Evolutionary conservation across 1,140 invertebrate species (phyloP).

Genomic region (Sweltsa coloradensis): DNA sequence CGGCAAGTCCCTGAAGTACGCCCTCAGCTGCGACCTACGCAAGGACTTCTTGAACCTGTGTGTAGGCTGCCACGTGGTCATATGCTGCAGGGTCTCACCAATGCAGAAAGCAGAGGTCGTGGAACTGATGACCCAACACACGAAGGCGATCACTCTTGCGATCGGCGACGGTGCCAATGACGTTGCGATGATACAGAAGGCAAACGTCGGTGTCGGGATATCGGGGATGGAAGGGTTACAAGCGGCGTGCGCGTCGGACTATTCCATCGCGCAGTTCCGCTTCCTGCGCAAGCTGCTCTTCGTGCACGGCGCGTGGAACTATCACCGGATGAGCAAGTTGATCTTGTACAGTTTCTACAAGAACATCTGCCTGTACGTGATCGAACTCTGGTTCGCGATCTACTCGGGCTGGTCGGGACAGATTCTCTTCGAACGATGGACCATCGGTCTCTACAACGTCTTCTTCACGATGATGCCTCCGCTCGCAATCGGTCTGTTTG

Average conservation of each 20-base stretch:
- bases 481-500: constrained; percentile 88
- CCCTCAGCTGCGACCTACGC: constrained; percentile 27
- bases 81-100: constrained; percentile 95
- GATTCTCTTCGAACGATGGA: constrained; percentile 97
- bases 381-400: constrained; percentile 98
- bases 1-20: constrained; percentile 1
- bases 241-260: constrained; percentile 96
- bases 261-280: constrained; percentile 92
- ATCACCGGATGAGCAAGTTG: constrained; percentile 90
- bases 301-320: constrained; percentile 99
- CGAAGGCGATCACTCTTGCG: constrained; percentile 82
- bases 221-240: constrained; percentile 97
- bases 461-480: constrained; percentile 92
- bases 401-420: constrained; percentile 97
- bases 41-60: constrained; percentile 90
- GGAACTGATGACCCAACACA: constrained; percentile 80
- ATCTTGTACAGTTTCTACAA: constrained; percentile 99
- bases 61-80: constrained; percentile 86
- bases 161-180: constrained; percentile 99
- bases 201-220: constrained; percentile 91
- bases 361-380: constrained; percentile 98
- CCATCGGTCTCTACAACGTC: constrained; percentile 95
- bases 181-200: constrained; percentile 98
- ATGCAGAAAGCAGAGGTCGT: constrained; percentile 97
- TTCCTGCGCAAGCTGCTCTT: constrained; percentile 79